These are phyloP conservation scores for Anoplius nigerrimus DNA, from an alignment of 2,888 invertebrate species.

Conservation along the genomic window DNA sequence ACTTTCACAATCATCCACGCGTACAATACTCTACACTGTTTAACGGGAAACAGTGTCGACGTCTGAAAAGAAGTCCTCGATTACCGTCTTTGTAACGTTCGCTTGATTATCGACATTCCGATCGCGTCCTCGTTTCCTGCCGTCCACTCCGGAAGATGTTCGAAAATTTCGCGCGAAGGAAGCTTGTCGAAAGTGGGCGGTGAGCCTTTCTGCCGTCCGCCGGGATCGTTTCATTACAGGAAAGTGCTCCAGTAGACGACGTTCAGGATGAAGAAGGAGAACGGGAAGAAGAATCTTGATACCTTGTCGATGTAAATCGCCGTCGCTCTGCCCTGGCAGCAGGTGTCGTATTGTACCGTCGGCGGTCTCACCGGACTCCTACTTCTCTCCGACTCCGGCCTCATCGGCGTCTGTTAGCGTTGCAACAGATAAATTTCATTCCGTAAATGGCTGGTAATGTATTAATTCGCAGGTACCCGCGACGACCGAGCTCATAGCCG, in stretches of 20 bases:
- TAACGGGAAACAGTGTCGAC: too few relatives aligned
- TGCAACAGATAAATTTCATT: background rate
- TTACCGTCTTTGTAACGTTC: too few relatives aligned
- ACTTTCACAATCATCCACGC: too few relatives aligned
- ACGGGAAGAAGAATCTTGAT: constrained; percentile 92
- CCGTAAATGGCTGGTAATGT: background rate
- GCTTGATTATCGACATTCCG: background rate
- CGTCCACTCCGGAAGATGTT: background rate
- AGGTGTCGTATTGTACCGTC: constrained; percentile 85
- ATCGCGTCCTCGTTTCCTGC: constrained; percentile 18
- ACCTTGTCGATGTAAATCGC: constrained; percentile 91
- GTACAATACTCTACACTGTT: too few relatives aligned
- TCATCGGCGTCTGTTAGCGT: constrained; percentile 69
- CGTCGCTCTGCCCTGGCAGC: constrained; percentile 82
- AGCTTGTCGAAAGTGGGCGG: background rate
- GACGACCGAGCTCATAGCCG: too few relatives aligned
- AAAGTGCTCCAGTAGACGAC: constrained; percentile 94
- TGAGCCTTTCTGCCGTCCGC: background rate
- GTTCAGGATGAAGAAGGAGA: constrained; percentile 92
- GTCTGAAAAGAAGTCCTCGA: too few relatives aligned
- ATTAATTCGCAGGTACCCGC: too few relatives aligned
- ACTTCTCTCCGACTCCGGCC: constrained; percentile 70
- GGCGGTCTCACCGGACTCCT: constrained; percentile 70
- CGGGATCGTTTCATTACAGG: constrained; percentile 69
- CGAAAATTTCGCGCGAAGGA: too few relatives aligned